Evolutionary conservation across 35 echinoderm and acorn worm species (phyloP).

Genomic region (Patiria miniata): DNA sequence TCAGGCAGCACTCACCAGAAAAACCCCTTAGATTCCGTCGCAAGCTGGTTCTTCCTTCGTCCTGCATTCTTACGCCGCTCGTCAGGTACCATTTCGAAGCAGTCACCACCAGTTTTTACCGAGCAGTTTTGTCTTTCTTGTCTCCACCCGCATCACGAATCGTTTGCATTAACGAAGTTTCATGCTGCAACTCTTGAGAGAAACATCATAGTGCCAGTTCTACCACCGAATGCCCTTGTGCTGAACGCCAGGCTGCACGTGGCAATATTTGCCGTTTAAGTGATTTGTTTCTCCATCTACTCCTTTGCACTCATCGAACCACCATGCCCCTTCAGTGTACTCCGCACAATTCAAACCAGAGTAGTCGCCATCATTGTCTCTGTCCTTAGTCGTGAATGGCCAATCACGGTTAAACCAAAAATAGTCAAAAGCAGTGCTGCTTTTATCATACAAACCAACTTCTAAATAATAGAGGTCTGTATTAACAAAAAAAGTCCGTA

Average conservation of each 20-base stretch:
- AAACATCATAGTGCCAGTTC: background rate
- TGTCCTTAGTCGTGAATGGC: constrained; percentile 3
- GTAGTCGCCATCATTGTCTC: background rate
- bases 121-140: too few species aligned
- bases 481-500: constrained; percentile 74
- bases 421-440: constrained; percentile 1
- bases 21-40: too few species aligned
- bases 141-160: too few species aligned
- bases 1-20: too few species aligned
- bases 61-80: too few species aligned
- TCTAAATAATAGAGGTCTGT: too few species aligned
- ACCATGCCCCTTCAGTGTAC: background rate
- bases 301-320: background rate
- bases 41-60: too few species aligned
- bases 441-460: background rate
- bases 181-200: background rate
- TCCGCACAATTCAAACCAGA: background rate
- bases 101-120: too few species aligned
- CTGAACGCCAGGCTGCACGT: background rate
- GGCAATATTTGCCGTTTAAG: background rate
- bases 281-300: background rate
- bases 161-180: too few species aligned
- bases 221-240: background rate
- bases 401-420: background rate
- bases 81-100: too few species aligned